phyloP scores from a whole-genome alignment of 30 jellyfish, hydroid and myxozoan genomes.

The Sanderia malayensis region DNA sequence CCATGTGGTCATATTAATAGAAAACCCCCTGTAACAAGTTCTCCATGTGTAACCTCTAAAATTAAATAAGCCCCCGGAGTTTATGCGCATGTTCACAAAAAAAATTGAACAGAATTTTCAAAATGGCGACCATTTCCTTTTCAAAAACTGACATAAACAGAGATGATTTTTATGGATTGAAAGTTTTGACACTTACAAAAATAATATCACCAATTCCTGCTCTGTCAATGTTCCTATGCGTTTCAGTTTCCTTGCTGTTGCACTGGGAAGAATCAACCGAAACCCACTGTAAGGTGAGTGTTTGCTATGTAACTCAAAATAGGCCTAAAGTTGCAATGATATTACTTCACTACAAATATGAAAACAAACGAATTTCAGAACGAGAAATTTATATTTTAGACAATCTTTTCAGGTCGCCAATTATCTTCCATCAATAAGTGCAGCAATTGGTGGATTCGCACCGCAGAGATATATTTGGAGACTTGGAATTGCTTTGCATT shows the following conservation, averaged over 20 bases:
- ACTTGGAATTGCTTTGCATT: constrained; percentile 69
- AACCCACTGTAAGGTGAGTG: constrained; percentile 69
- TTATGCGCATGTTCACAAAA: too few relatives aligned
- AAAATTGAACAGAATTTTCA: too few relatives aligned
- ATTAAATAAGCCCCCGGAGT: too few relatives aligned
- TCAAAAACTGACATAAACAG: constrained; percentile 38
- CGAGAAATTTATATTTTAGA: too few relatives aligned
- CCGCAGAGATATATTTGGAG: constrained; percentile 87
- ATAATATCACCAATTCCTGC: constrained; percentile 29
- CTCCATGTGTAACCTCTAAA: too few relatives aligned
- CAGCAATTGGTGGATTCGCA: constrained; percentile 73
- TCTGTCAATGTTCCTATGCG: constrained; percentile 37
- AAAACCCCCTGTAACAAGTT: too few relatives aligned
- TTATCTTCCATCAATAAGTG: constrained; percentile 80
- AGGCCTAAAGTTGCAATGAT: too few relatives aligned
- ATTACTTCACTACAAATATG: too few relatives aligned
- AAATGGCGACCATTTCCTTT: constrained; percentile 42
- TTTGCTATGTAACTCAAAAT: too few relatives aligned
- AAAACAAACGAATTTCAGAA: too few relatives aligned
- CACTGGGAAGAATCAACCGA: constrained; percentile 75
- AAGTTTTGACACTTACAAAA: constrained; percentile 1
- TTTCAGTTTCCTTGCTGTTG: constrained; percentile 21
- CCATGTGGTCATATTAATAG: too few relatives aligned
- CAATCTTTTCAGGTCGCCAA: constrained; percentile 62
- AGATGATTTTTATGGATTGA: constrained; percentile 42